A percentile compares a stretch with the other conserved stretches of the same genome.
phyloP scores from a whole-genome alignment of 2,888 invertebrate genomes.

The Nudaria mundana region DNA sequence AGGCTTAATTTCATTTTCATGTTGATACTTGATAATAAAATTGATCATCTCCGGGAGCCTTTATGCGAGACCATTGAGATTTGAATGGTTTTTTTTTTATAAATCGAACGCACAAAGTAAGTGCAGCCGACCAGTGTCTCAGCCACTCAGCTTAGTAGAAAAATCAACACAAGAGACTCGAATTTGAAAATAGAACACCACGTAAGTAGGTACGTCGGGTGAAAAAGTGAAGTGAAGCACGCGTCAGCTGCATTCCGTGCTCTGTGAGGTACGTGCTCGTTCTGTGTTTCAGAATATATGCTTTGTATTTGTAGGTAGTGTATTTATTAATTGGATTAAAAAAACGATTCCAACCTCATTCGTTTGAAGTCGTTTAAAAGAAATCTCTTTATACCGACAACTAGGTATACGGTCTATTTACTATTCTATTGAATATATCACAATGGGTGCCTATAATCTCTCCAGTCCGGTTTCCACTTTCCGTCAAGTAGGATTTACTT shows the following conservation, averaged over 20 bases:
- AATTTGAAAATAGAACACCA: constrained; percentile 29
- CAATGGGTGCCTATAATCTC: too few relatives aligned
- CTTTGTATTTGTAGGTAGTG: neutral
- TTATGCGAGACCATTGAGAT: too few relatives aligned
- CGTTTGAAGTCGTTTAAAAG: too few relatives aligned
- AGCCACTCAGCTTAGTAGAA: constrained; percentile 10
- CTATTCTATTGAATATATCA: too few relatives aligned
- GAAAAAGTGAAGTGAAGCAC: constrained; percentile 1
- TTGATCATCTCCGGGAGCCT: too few relatives aligned
- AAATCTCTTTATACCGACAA: neutral
- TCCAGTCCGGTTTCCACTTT: too few relatives aligned
- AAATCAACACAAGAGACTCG: constrained; percentile 28
- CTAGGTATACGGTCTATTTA: neutral
- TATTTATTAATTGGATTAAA: neutral
- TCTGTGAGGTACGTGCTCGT: constrained; percentile 11
- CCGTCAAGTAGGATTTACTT: too few relatives aligned
- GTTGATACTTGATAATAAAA: too few relatives aligned
- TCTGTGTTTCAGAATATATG: constrained; percentile 8
- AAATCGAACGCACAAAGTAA: neutral
- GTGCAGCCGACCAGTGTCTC: neutral
- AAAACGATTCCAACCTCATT: too few relatives aligned
- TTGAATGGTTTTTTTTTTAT: too few relatives aligned
- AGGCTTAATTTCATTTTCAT: too few relatives aligned
- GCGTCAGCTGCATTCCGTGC: constrained; percentile 11
- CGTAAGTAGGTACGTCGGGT: constrained; percentile 6